Base-by-base conservation (phyloP, 2,888 invertebrate species). In the Arctia plantaginis region DNA sequence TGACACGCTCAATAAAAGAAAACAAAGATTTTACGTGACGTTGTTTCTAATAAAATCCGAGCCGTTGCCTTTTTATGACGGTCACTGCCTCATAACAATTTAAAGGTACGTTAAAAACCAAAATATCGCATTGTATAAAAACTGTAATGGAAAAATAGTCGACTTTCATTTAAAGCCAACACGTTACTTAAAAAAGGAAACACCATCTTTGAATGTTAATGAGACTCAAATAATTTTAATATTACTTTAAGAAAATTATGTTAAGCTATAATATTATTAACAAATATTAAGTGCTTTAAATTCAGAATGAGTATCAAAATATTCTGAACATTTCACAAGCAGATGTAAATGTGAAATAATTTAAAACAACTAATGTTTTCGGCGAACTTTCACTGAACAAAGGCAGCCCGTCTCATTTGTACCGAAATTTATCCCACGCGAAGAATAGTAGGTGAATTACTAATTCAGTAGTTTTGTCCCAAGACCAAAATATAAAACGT, bases 31-130 rank as follows among this genome's bases (percentile, higher is more conserved):
- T 62, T n/a, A 33, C 35, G 35, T 39, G 10, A 35, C n/a, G 47
- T 30, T 75, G 30, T 72, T 75, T 55, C 66, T 84, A 72, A 69
- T 81, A 73, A 80, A 80, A 80, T 73, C 80, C 76, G 55, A 71
- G 23, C 76, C 72, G 77, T 82, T 82, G 73, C 73, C 33, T 47
- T 71, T 82, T 97, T 84, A 79, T 65, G 75, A 75, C 80, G 74
- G 75, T 82, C 59, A 64, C 72, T 66, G 75, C 75, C 69, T 59
- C 71, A 79, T 80, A 78, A 77, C 76, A 83, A 78, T 79, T 78
- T 82, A 78, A 82, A 77, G 71, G 73, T 71, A 77, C 78, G 75
- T 81, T 75, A 82, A 74, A 80, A 80, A 71, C 69, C 68, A 76
- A 80, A 79, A 39, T 74, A 55, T 82, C 74, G 44, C 68, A 66